Conservation (phyloP, 2,797 vertebrate genomes). For the Amblyopsis hoosieri region DNA sequence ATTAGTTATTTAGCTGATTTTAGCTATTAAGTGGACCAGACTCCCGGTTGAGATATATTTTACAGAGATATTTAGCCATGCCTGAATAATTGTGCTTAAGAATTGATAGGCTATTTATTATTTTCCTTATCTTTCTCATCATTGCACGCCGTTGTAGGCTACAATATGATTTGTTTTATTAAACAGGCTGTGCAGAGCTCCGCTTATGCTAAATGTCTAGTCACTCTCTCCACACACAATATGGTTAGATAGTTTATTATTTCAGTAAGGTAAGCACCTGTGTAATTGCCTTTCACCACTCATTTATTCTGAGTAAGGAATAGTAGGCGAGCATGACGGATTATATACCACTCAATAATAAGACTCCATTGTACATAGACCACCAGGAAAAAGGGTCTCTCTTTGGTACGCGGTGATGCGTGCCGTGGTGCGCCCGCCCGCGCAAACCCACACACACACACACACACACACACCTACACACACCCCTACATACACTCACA, state of each 20-base stretch:
- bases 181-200: no score
- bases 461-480: no score
- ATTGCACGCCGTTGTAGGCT: no score
- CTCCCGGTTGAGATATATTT: background rate
- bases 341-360: slow-evolving; percentile 24
- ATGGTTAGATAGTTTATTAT: background rate
- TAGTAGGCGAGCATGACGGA: slow-evolving; percentile 3
- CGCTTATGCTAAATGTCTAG: no score
- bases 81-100: background rate
- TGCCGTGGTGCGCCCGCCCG: background rate
- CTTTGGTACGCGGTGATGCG: slow-evolving; percentile 18
- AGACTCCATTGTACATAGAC: slow-evolving; percentile 18
- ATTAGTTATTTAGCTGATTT: background rate
- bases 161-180: no score
- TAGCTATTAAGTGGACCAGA: background rate
- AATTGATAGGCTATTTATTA: no score
- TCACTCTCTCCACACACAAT: background rate
- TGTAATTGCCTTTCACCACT: slow-evolving; percentile 7
- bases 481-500: no score
- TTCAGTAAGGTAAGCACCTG: background rate
- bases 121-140: no score
- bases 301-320: slow-evolving; percentile 1
- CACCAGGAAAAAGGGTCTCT: slow-evolving; percentile 14
- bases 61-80: background rate
- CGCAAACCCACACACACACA: no score